phyloP scores from a whole-genome alignment of 2,888 invertebrate species.

The Eristalis arbustorum region DNA sequence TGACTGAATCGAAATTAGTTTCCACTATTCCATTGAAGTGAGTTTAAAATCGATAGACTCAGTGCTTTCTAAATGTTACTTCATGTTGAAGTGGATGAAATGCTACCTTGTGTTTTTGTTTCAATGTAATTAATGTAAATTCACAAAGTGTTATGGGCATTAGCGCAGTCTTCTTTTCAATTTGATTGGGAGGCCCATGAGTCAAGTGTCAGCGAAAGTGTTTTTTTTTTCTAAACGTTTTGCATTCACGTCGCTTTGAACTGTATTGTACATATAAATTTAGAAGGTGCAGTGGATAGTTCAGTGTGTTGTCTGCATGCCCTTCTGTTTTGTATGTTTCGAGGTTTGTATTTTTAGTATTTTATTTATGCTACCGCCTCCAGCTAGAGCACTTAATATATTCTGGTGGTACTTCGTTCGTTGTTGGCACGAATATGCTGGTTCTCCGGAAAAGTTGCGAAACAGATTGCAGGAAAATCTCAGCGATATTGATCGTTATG shows the following conservation, averaged over 20 bases:
- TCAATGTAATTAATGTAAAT: neutral
- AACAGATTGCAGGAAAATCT: neutral
- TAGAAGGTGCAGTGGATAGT: neutral
- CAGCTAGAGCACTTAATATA: neutral
- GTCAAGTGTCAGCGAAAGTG: neutral
- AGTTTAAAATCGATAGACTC: neutral
- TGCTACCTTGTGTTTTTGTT: neutral
- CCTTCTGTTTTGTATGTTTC: neutral
- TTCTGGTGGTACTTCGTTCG: neutral
- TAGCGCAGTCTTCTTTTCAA: neutral
- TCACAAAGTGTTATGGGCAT: neutral
- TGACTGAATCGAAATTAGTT: neutral
- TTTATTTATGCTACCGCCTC: neutral
- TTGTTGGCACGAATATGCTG: neutral
- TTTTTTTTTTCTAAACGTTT: neutral
- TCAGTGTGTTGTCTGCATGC: neutral
- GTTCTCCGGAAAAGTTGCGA: neutral
- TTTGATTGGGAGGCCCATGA: neutral
- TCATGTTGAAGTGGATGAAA: neutral
- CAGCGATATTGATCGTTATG: neutral
- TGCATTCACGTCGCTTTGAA: neutral
- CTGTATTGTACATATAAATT: neutral
- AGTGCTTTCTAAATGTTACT: neutral
- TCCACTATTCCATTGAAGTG: neutral
- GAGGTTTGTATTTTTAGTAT: neutral